phyloP scores from a whole-genome alignment of 1,140 invertebrate genomes.

The Stenopsyche tienmushanensis region DNA sequence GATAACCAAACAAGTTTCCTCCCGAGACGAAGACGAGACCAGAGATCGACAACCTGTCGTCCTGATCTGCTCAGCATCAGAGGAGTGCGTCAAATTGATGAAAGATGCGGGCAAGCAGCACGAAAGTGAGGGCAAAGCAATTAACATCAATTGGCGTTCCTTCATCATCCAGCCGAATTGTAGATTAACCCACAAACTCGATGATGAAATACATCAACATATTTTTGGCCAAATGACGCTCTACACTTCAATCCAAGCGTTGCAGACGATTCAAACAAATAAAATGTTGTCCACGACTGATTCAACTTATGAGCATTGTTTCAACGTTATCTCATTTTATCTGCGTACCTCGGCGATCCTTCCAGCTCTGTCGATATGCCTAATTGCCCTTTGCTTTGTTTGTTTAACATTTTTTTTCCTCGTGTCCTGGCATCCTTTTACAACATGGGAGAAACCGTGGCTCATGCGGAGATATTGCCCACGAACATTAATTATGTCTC shows the following conservation, averaged over 20 bases:
- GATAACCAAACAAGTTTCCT: background rate
- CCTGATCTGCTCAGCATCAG: too few relatives aligned
- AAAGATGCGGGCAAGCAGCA: too few relatives aligned
- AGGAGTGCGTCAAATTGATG: too few relatives aligned
- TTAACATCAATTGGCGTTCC: background rate
- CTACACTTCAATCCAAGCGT: too few relatives aligned
- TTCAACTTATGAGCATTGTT: slow-evolving; percentile 6
- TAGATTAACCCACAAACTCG: background rate
- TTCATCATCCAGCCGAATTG: background rate
- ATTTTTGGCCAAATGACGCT: too few relatives aligned
- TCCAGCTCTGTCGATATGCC: slow-evolving; percentile 1
- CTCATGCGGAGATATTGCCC: background rate
- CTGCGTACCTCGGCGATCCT: slow-evolving; percentile 5
- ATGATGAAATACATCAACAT: too few relatives aligned
- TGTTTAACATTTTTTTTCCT: slow-evolving; percentile 5
- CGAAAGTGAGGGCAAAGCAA: too few relatives aligned
- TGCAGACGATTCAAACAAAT: background rate
- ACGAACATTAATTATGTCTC: background rate
- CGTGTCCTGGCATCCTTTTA: background rate
- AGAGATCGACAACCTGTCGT: slow-evolving; percentile 2
- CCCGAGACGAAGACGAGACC: slow-evolving; percentile 1
- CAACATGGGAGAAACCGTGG: background rate
- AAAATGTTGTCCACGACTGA: background rate
- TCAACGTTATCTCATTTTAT: slow-evolving; percentile 4
- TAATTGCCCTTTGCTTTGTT: slow-evolving; percentile 8